Evolutionary conservation across 1,140 invertebrate species (phyloP), one percentile per base, ranked within the genome.

Genomic region (Neoseiulus cucumeris): DNA sequence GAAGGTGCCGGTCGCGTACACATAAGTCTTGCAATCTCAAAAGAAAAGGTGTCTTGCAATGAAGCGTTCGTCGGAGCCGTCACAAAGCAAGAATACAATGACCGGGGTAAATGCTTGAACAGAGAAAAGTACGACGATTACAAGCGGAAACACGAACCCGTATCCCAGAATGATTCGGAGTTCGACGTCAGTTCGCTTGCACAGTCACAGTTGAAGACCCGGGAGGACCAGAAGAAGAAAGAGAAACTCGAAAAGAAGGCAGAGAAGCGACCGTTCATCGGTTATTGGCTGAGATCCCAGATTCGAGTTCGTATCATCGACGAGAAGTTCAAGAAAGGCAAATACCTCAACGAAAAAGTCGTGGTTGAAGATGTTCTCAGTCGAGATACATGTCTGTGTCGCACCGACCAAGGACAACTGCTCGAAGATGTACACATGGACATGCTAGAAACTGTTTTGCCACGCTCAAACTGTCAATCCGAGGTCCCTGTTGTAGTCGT

Each of bases 1-100:
- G 89, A 91, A 71, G 85, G 89, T 70, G 84, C 84, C 67, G 84
- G 85, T 0, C 78, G 89, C 66, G 78, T 89, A 9, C 83, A 89
- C 72, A 79, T 93, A 0, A 87, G 87, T 78, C 78, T 91, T 68
- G 78, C 85, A 20, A 76, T 89, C 1, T 82, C 81, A 66, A 82
- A 83, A 55, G 75, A 83, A 72, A 81, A 78, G 20, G 77, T 86
- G 42, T 84, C 83, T 30, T 74, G 91, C 12, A 86, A 83, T 73
- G 88, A 92, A 76, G 84, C 83, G 69, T 79, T 83, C 73, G 79
- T 92, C 67, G 78, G 83, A 70, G 78, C 85, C 0, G 86, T 93
- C 1, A 80, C 83, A 0, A 83, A 85, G 71, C 77, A 82, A 20
- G 89, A 93, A 71, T 94, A 81, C 76, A 77, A 82, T 9, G 84